Conservation (phyloP, 2,797 vertebrate genomes). For the Acestrorhynchus altus region DNA sequence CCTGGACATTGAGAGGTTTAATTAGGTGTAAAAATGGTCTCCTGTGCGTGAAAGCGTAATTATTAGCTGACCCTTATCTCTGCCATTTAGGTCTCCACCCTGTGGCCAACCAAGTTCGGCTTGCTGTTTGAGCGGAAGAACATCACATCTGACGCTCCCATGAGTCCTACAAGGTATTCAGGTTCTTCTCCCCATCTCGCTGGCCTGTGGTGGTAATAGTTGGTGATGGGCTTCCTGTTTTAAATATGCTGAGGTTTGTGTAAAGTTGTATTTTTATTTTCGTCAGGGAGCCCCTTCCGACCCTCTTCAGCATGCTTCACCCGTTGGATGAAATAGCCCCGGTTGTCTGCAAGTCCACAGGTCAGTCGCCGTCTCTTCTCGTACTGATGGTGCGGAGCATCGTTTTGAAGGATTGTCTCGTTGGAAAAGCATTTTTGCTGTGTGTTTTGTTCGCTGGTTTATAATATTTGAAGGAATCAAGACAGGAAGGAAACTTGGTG, state of each 20-base stretch:
- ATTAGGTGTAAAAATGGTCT: no score
- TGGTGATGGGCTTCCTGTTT: no score
- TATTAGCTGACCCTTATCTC: background rate
- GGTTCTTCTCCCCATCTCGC: background rate
- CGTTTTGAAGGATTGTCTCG: no score
- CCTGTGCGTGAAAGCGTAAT: background rate
- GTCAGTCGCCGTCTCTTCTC: conserved; percentile 68
- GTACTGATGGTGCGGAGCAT: no score
- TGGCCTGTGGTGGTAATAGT: background rate
- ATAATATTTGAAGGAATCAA: no score
- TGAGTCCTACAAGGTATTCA: conserved; percentile 82
- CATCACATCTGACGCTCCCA: conserved; percentile 81
- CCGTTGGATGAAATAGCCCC: conserved; percentile 96
- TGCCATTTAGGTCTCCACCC: conserved; percentile 84
- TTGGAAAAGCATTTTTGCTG: no score
- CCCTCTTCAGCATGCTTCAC: conserved; percentile 96
- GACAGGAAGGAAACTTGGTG: no score
- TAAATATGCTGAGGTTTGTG: background rate
- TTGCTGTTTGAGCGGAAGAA: conserved; percentile 91
- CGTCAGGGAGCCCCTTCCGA: conserved; percentile 90
- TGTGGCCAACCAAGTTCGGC: conserved; percentile 95
- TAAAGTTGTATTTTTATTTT: conserved; percentile 39
- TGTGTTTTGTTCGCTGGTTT: no score
- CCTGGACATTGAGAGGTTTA: no score
- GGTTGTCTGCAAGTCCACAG: conserved; percentile 88